Percentiles rank a stretch among this genome's conserved stretches.
phyloP scores from a whole-genome alignment of 2,797 vertebrate species.

The Epinephelus awoara region DNA sequence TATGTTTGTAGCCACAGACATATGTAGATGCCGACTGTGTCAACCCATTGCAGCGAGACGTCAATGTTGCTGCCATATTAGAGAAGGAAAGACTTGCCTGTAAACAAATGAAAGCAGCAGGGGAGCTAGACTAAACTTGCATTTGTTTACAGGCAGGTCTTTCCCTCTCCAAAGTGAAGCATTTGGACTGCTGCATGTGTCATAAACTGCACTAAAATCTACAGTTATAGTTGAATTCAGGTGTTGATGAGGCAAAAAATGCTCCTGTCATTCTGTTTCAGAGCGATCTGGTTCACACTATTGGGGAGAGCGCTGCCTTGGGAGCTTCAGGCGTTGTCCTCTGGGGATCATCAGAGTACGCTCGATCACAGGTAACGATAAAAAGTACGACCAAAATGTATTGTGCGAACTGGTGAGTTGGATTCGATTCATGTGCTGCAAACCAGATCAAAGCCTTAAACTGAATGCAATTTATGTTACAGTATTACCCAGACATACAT shows the following conservation, averaged over 20 bases:
- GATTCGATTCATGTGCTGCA: background rate
- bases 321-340: conserved; percentile 90
- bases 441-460: background rate
- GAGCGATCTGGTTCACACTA: conserved; percentile 91
- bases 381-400: background rate
- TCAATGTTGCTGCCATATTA: too few relatives aligned
- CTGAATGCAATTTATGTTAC: background rate
- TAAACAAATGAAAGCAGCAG: too few relatives aligned
- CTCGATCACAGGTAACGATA: conserved; percentile 79
- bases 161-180: background rate
- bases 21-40: too few relatives aligned
- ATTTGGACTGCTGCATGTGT: background rate
- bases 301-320: conserved; percentile 90
- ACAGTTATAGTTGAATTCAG: background rate
- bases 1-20: too few relatives aligned
- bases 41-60: too few relatives aligned
- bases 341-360: conserved; percentile 91
- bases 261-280: conserved; percentile 56
- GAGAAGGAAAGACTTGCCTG: too few relatives aligned
- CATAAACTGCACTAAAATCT: background rate
- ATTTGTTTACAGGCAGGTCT: too few relatives aligned
- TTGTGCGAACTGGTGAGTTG: background rate
- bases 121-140: too few relatives aligned
- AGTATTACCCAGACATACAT: background rate
- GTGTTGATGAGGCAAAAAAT: background rate